These are phyloP conservation scores for Tarsius wallacei DNA, from an alignment of 2,797 vertebrate genomes.

Conservation along the genomic window DNA sequence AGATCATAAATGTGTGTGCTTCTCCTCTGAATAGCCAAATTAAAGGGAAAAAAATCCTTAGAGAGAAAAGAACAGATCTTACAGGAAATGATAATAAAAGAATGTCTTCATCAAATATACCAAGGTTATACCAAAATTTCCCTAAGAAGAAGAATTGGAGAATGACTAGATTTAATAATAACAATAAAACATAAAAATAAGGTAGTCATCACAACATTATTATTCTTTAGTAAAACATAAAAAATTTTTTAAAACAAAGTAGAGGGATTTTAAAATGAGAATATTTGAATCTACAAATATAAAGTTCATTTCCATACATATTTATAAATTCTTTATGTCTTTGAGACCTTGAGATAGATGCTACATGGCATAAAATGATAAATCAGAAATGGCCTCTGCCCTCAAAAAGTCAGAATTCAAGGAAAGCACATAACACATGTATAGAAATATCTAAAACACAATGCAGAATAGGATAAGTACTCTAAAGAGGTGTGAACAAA, in stretches of 20 bases:
- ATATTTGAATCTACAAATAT: slow-evolving; percentile 29
- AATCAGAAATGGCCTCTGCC: slow-evolving; percentile 49
- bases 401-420: slow-evolving; percentile 37
- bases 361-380: neutral
- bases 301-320: slow-evolving; percentile 49
- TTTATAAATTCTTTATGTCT: slow-evolving; percentile 19
- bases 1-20: neutral
- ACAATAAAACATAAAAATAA: slow-evolving; percentile 27
- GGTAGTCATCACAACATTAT: neutral
- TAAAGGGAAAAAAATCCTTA: neutral
- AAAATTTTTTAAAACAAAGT: slow-evolving; percentile 36
- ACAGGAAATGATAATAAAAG: neutral
- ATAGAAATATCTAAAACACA: slow-evolving; percentile 5
- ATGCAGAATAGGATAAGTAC: neutral
- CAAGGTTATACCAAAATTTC: slow-evolving; percentile 41
- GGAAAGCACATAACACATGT: neutral
- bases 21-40: neutral
- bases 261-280: neutral
- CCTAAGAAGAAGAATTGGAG: neutral
- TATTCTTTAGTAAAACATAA: slow-evolving; percentile 61
- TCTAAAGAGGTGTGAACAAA: neutral
- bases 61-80: neutral
- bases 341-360: neutral
- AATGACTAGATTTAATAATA: slow-evolving; percentile 33
- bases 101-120: neutral